phyloP scores from a whole-genome alignment of 2,888 invertebrate species.

The Drosophila limbata region DNA sequence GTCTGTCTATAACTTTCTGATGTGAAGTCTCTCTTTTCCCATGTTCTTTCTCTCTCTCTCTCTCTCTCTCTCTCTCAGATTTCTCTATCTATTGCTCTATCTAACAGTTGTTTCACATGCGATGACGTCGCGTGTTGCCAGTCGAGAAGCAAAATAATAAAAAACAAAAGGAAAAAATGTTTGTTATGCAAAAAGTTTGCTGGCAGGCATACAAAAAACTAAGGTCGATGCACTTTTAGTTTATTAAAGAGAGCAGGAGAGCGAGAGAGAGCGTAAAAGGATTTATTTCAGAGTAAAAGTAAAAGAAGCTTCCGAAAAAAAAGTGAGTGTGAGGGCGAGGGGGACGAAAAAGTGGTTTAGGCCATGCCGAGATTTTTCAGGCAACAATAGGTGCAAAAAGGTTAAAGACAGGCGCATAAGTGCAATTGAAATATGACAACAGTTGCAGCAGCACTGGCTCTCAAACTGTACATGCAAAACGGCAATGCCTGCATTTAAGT shows the following conservation, averaged over 20 bases:
- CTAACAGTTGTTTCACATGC: constrained; percentile 63
- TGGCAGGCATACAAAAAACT: constrained; percentile 53
- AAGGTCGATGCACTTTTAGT: constrained; percentile 73
- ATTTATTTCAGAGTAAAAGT: background rate
- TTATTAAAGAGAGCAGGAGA: constrained; percentile 31
- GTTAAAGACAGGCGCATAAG: constrained; percentile 51
- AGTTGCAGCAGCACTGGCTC: constrained; percentile 37
- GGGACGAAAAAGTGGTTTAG: background rate
- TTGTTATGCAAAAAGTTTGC: constrained; percentile 76
- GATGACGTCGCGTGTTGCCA: constrained; percentile 66
- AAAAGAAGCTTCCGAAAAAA: background rate
- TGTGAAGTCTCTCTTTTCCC: constrained; percentile 11
- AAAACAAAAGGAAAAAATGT: constrained; percentile 37
- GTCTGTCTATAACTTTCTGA: constrained; percentile 38
- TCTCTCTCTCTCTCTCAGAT: constrained; percentile 14
- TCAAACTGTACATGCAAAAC: constrained; percentile 55
- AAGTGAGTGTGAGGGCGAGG: background rate
- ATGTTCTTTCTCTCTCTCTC: background rate
- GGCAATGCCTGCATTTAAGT: constrained; percentile 29
- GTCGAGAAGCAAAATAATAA: constrained; percentile 14
- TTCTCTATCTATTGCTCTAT: constrained; percentile 18
- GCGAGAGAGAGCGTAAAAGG: background rate
- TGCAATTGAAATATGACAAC: constrained; percentile 37
- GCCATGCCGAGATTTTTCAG: constrained; percentile 32
- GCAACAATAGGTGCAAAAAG: constrained; percentile 67